A percentile compares a stretch with the other conserved stretches of the same genome.
phyloP scores from a whole-genome alignment of 1,140 invertebrate species.

The Gonatopus flavifemur region DNA sequence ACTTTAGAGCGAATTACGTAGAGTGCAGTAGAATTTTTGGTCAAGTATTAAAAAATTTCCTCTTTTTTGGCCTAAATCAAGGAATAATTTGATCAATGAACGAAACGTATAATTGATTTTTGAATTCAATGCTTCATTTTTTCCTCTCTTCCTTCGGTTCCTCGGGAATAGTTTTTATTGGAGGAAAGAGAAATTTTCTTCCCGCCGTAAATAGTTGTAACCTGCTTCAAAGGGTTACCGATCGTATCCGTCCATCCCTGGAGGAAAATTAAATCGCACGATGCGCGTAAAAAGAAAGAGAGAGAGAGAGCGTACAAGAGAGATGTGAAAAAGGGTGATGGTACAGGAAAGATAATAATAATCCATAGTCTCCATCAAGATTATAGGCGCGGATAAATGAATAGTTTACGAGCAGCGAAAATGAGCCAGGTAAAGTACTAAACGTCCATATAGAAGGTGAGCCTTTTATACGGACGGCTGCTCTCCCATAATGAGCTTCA shows the following conservation, averaged over 20 bases:
- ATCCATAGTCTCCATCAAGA: constrained; percentile 51
- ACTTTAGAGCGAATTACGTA: constrained; percentile 54
- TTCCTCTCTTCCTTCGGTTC: not conserved
- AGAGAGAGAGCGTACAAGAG: constrained; percentile 4
- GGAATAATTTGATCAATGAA: no score
- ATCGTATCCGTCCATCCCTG: constrained; percentile 15
- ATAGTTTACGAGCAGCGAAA: constrained; percentile 59
- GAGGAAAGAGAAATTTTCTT: not conserved
- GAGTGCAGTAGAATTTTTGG: no score
- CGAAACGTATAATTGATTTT: not conserved
- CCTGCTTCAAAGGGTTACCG: no score
- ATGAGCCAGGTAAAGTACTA: constrained; percentile 50
- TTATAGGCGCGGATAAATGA: constrained; percentile 57
- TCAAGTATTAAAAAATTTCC: no score
- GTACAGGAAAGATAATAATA: constrained; percentile 43
- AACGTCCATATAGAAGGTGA: constrained; percentile 14
- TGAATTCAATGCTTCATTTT: not conserved
- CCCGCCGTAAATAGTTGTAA: no score
- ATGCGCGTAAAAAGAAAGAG: constrained; percentile 24
- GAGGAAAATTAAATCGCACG: constrained; percentile 23
- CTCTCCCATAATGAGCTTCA: constrained; percentile 32
- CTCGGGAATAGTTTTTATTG: not conserved
- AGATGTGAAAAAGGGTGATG: constrained; percentile 23
- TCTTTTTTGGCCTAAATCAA: no score
- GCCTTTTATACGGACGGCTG: constrained; percentile 27